These are phyloP conservation scores for Tetrao urogallus DNA, from an alignment of 2,113 vertebrate species.

Conservation along the genomic window DNA sequence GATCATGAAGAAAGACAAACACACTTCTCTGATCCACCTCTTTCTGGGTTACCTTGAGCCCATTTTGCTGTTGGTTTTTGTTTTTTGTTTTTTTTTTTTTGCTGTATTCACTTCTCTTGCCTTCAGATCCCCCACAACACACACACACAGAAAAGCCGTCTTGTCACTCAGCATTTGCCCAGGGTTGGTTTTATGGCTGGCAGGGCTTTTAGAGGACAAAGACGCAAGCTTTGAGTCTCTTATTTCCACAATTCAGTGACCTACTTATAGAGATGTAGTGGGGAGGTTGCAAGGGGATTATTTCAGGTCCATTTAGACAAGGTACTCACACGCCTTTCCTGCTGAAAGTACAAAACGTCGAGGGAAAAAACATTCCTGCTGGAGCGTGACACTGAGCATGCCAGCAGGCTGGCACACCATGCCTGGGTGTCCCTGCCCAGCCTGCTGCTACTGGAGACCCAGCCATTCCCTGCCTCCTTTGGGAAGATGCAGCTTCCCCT, in stretches of 20 bases:
- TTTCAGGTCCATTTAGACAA: slow-evolving; percentile 23
- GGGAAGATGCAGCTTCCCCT: neutral
- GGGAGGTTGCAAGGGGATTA: neutral
- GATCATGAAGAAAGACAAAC: neutral
- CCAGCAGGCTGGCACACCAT: neutral
- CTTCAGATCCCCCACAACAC: accelerated
- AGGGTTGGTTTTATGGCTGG: neutral
- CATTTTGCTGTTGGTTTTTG: neutral
- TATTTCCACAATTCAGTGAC: neutral
- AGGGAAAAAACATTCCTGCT: neutral
- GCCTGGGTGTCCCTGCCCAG: accelerated
- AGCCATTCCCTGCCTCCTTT: neutral
- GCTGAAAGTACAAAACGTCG: neutral
- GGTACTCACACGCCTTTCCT: neutral
- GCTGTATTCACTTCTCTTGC: neutral
- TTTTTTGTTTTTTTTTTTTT: neutral
- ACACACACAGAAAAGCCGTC: neutral
- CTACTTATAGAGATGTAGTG: neutral
- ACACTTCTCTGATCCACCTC: neutral
- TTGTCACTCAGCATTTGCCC: neutral
- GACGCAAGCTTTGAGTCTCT: neutral
- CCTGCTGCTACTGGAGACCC: neutral
- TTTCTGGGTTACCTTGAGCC: accelerated
- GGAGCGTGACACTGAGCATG: accelerated
- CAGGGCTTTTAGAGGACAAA: neutral